Percentiles rank a stretch among this genome's conserved stretches.
phyloP scores from a whole-genome alignment of 2,797 vertebrate genomes.

The Gymnopithys bicolor region DNA sequence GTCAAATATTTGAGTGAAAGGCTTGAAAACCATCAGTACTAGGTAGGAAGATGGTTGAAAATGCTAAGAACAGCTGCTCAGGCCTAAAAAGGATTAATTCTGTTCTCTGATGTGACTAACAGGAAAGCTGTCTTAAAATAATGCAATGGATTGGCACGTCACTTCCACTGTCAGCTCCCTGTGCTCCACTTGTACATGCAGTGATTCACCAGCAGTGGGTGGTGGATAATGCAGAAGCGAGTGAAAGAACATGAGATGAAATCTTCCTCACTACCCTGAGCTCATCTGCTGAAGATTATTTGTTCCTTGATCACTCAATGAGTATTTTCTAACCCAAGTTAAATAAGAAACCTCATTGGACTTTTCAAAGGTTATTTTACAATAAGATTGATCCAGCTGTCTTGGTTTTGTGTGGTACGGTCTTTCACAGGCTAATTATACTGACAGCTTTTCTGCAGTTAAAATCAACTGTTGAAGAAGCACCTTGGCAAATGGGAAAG shows the following conservation, averaged over 20 bases:
- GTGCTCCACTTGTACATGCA: conserved; percentile 34
- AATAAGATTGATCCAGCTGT: background rate
- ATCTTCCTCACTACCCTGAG: background rate
- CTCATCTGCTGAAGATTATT: background rate
- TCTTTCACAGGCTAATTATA: background rate
- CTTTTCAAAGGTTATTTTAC: background rate
- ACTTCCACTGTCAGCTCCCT: conserved; percentile 48
- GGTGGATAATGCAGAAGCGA: conserved; percentile 11
- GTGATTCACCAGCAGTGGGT: conserved; percentile 68
- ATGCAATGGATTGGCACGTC: conserved; percentile 18
- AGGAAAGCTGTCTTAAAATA: background rate
- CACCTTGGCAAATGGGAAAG: conserved; percentile 14
- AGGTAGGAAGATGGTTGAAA: background rate
- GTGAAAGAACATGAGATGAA: background rate
- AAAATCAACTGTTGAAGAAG: background rate
- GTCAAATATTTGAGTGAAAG: background rate
- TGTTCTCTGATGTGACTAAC: conserved; percentile 33
- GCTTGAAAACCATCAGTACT: background rate
- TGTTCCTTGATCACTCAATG: background rate
- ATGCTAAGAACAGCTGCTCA: background rate
- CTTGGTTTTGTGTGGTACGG: background rate
- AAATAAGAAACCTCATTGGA: background rate
- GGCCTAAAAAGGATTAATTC: conserved; percentile 17
- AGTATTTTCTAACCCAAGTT: background rate
- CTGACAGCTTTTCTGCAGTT: background rate